Evolutionary conservation across 2,113 vertebrate species (phyloP), one percentile per base, ranked within the genome.

Genomic region (Rhadina sibilatrix): DNA sequence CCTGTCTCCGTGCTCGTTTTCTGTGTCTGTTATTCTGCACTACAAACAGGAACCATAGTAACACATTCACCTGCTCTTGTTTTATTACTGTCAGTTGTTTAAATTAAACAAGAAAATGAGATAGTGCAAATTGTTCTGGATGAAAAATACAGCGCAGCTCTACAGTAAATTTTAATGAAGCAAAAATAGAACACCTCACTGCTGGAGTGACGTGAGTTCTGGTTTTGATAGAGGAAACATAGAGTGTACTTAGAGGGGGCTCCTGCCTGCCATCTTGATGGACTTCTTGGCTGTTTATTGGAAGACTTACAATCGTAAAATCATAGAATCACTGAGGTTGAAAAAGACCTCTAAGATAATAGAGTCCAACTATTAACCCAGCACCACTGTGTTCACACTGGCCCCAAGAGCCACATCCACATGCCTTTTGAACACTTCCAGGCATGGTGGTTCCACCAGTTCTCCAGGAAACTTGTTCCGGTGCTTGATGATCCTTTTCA

Each of bases 1-100:
- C 42, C 42, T 57, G 31, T 59, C 38, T 72, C 59, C 81, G 16
- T 54, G 25, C 6, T 68, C 15, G 68, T 68, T 66, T 79, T 91
- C 87, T 94, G 35, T 90, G 69, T 66, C 79, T 90, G 53, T 61
- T 95, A 47, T 66, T 95, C 65, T 86, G n/a, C 56, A 85, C 79
- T 96, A 44, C 96, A 97, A 98, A 97, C 72, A 97, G 93, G 79
- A 96, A 71, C 95, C 94, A 97, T 96, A 91, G 95, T 81, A 97
- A 97, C 84, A 10, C 57, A 72, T 84, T 93, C 97, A 98, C 94
- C 96, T 98, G 97, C 84, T 46, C 53, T 66, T 92, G 40, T 93
- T 93, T 97, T 96, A 89, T 95, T 97, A 71, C 13, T 59, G 60
- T 18, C 79, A 60, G n/a, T 96, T 98, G 96, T 97, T 97, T 96